Percentiles rank a stretch among this genome's conserved stretches.
These are phyloP conservation scores for Gymnobelideus leadbeateri DNA, from an alignment of 2,113 vertebrate species.

Conservation along the genomic window DNA sequence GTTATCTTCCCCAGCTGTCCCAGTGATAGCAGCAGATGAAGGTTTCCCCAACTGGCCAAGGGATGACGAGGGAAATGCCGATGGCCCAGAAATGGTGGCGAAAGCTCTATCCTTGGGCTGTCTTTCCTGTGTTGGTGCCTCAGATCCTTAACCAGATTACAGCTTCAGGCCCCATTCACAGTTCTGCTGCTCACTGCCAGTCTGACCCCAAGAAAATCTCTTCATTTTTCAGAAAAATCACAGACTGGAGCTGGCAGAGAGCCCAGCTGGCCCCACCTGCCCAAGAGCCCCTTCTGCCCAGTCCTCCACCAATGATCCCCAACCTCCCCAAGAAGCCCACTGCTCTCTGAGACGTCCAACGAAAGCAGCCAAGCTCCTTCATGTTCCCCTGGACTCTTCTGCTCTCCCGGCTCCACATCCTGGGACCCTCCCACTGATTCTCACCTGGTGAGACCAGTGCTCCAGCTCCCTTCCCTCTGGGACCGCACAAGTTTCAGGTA, in stretches of 20 bases:
- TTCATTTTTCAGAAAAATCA: neutral
- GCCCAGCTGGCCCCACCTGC: neutral
- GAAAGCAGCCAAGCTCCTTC: neutral
- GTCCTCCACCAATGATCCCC: neutral
- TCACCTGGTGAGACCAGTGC: neutral
- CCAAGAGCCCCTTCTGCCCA: neutral
- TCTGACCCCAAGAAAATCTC: neutral
- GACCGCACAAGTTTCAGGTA: neutral
- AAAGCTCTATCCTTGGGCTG: no score
- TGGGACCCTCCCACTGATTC: neutral
- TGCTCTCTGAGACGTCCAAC: no score
- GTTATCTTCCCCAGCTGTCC: no score
- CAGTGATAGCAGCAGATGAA: neutral
- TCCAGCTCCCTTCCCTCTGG: neutral
- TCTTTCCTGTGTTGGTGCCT: neutral
- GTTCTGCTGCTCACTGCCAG: neutral
- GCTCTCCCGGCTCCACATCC: neutral
- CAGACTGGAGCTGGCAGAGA: neutral
- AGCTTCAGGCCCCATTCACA: neutral
- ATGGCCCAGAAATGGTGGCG: neutral
- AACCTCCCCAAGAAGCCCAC: no score
- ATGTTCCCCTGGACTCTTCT: no score
- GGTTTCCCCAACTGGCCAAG: neutral
- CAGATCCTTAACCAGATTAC: neutral
- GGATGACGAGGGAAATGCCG: constrained; percentile 18